Evolutionary conservation across 2,797 vertebrate genomes (phyloP), one percentile per base, ranked within the genome.

Genomic region (Enteromius anoplus): DNA sequence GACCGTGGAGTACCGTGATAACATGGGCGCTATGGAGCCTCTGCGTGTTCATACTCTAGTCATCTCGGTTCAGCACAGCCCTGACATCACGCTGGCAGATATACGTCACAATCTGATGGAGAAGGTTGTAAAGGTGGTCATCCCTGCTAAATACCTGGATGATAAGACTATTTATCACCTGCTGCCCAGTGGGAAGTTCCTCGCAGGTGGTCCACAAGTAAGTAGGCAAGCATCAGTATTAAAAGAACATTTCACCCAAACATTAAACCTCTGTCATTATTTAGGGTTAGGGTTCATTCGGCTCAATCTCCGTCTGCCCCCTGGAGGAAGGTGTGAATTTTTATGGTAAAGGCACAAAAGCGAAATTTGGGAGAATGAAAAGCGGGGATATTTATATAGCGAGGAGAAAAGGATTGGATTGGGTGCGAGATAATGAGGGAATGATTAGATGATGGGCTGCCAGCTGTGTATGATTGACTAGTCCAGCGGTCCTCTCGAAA

Each of bases 1-100:
- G 45, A 95, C 94, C 0, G 93, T 95, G 89, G 94, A 94, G 87
- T 95, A 95, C n/a, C 71, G 40, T 62, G 93, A 95, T 85, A 91
- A 93, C 85, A 85, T 66, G 53, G 94, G 94, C 0, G 92, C 92
- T 64, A 93, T 93, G 93, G 92, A 94, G 87, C 94, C 94, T 0
- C 45, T 92, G 58, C 91, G 93, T 0, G 86, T 95, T 32, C 94
- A 95, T 86, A 95, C 94, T 0, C 90, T 95, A 78, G 94, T 95
- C 78, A 93, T 95, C 82, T 95, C 94, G 0, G 93, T 95, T 0
- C 94, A 95, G 49, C 94, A 95, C 87, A 81, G 66, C 32, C 89
- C 92, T 0, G 81, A 93, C 68, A 91, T 94, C 85, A 86, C 85
- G 2, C 87, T 94, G 88, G 86, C 92, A 42, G 90, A 94, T 62